A percentile compares a stretch with the other conserved stretches of the same genome.
These are phyloP conservation scores for Pelecanus crispus DNA, from an alignment of 2,113 vertebrate species.

Conservation along the genomic window DNA sequence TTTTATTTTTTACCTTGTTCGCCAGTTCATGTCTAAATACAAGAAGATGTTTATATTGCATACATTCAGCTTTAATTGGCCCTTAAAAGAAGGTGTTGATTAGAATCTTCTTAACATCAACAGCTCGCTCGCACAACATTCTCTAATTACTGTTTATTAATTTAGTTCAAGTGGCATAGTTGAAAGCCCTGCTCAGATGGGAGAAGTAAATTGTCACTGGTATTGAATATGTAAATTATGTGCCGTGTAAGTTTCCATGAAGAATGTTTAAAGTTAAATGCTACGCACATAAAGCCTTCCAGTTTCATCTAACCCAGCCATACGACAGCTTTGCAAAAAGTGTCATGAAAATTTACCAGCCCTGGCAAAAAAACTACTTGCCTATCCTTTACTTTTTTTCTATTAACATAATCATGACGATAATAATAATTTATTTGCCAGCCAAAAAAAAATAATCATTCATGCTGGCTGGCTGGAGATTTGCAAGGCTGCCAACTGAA, in stretches of 20 bases:
- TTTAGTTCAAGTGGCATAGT: slow-evolving; percentile 86
- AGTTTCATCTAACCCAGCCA: slow-evolving; percentile 61
- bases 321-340: slow-evolving; percentile 43
- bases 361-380: slow-evolving; percentile 35
- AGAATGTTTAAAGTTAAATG: slow-evolving; percentile 80
- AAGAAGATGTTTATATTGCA: slow-evolving; percentile 84
- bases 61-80: slow-evolving; percentile 85
- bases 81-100: slow-evolving; percentile 87
- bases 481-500: slow-evolving; percentile 52
- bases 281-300: slow-evolving; percentile 64
- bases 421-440: slow-evolving; percentile 37
- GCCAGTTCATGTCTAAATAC: slow-evolving; percentile 79
- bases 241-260: slow-evolving; percentile 78
- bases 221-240: slow-evolving; percentile 84
- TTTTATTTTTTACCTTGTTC: slow-evolving; percentile 77
- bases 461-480: slow-evolving; percentile 14
- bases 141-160: slow-evolving; percentile 88
- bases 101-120: slow-evolving; percentile 86
- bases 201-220: slow-evolving; percentile 85
- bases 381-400: slow-evolving; percentile 28
- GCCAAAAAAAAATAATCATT: slow-evolving; percentile 9
- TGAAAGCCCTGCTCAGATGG: slow-evolving; percentile 84
- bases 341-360: slow-evolving; percentile 37
- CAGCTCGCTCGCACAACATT: slow-evolving; percentile 84
- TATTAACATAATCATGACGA: slow-evolving; percentile 21